phyloP scores from a whole-genome alignment of 2,888 invertebrate genomes.

The Busseola fusca region DNA sequence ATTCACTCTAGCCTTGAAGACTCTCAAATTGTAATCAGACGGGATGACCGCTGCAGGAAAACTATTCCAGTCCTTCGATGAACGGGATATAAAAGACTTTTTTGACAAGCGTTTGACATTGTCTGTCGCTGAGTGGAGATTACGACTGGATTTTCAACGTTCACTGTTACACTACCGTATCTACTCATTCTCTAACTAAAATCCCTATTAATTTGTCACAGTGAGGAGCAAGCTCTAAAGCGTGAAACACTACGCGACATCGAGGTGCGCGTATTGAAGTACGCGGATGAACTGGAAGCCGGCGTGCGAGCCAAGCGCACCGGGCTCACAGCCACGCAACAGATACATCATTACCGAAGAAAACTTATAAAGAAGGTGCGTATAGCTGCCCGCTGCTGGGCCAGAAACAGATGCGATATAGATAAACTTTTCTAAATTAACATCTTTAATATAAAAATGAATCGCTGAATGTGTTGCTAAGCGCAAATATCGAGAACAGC shows the following conservation, averaged over 20 bases:
- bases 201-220: constrained; percentile 17
- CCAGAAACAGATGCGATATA: background rate
- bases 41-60: too few relatives aligned
- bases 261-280: constrained; percentile 98
- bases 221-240: constrained; percentile 87
- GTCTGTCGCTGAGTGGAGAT: too few relatives aligned
- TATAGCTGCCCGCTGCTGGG: background rate
- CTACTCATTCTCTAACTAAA: background rate
- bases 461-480: too few relatives aligned
- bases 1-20: too few relatives aligned
- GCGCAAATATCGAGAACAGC: too few relatives aligned
- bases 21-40: too few relatives aligned
- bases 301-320: constrained; percentile 92
- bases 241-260: constrained; percentile 95
- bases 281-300: constrained; percentile 98
- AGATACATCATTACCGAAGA: constrained; percentile 96
- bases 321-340: constrained; percentile 93
- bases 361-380: constrained; percentile 95
- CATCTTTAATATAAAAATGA: too few relatives aligned
- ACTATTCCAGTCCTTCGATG: too few relatives aligned
- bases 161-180: background rate
- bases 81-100: too few relatives aligned
- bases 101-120: too few relatives aligned
- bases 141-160: too few relatives aligned
- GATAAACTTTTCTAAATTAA: background rate